Base-by-base conservation (phyloP, 2,797 vertebrate genomes). In the Leuciscus waleckii region DNA sequence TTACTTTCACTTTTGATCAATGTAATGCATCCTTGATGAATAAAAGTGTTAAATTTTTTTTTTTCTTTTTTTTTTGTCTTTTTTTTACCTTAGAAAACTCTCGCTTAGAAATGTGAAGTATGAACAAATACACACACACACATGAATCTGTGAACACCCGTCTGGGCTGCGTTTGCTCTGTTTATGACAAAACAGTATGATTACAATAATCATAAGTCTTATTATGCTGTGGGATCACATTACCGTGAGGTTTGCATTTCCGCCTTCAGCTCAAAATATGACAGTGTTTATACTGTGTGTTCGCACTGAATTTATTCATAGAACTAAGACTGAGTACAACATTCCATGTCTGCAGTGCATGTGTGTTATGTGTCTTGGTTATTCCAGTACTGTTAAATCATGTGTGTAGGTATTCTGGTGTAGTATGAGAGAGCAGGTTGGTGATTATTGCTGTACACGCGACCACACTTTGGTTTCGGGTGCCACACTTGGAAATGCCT, bases 371-470 rank as follows among this genome's bases (percentile, higher is more conserved):
- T 54, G 23, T 76, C 68, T 81, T 16, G 61, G 49, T 56, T 83
- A 78, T 79, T 82, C n/a, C 74, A 67, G 85, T 61, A 69, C 65
- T 54, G 63, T 32, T 39, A 63, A 26, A 81, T 70, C 79, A 65
- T 71, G 63, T 83, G 81, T 86, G 90, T 87, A 91, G 92, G 92
- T 93, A 94, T 95, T 95, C 92, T 95, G 92, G 93, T 95, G 91
- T 93, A 93, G 92, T 94, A 94, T 93, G 93, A 94, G 93, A 94
- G 88, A 90, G 91, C 91, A 92, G 93, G 93, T 89, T 94, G 91
- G 87, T 94, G 90, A 95, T 95, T 95, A 93, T 95, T 93, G 94
- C 93, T 91, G 91, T 92, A 92, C 92, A 81, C 3, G 21, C 65
- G 68, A 88, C 87, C 89, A 41, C 87, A 89, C 70, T 71, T 71